phyloP scores from a whole-genome alignment of 2,113 vertebrate species.

The Equus quagga region DNA sequence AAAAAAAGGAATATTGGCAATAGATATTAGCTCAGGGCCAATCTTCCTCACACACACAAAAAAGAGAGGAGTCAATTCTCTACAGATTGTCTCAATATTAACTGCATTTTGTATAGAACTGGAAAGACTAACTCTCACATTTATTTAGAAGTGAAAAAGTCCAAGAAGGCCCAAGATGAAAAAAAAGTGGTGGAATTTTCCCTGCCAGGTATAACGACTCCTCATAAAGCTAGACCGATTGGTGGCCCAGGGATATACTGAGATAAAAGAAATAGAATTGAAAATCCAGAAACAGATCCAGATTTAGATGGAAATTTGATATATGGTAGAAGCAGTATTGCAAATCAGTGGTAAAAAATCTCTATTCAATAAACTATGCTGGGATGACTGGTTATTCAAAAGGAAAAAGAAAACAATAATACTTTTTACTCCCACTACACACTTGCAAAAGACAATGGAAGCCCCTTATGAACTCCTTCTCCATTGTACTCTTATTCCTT shows the following conservation, averaged over 20 bases:
- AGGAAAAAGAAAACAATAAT: background rate
- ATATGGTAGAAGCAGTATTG: background rate
- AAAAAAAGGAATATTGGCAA: too few relatives aligned
- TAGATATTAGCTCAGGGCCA: too few relatives aligned
- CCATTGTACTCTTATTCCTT: background rate
- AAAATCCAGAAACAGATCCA: background rate
- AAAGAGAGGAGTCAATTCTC: background rate
- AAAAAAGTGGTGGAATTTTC: background rate
- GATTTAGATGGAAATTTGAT: background rate
- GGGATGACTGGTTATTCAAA: background rate
- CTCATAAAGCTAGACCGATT: background rate
- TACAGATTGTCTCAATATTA: constrained; percentile 19
- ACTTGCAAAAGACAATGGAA: background rate
- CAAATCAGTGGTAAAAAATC: background rate
- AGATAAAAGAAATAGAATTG: background rate
- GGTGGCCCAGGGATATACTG: background rate
- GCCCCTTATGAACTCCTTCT: background rate
- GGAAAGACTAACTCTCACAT: background rate
- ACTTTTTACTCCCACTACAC: background rate
- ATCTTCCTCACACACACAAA: too few relatives aligned
- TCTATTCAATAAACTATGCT: background rate
- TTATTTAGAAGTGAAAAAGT: background rate
- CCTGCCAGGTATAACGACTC: background rate
- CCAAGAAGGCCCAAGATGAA: background rate
- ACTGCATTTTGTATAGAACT: constrained; percentile 16